Evolutionary conservation across 1,140 invertebrate genomes (phyloP).

Genomic region (Notospermus geniculatus): DNA sequence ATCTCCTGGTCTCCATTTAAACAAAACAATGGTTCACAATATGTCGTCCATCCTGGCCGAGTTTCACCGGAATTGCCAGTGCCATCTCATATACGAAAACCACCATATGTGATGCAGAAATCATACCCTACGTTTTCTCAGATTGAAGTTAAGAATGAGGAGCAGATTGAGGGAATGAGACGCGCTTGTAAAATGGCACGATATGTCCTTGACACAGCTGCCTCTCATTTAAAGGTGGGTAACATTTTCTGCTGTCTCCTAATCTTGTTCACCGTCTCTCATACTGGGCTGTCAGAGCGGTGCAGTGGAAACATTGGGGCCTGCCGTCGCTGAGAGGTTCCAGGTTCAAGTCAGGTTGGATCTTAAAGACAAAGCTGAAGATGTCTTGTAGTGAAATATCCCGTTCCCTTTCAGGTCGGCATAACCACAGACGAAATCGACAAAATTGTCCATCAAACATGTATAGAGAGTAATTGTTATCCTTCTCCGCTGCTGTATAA

Average conservation of each 20-base stretch:
- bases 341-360: too few species aligned
- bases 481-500: conserved; percentile 86
- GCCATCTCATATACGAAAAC: conserved; percentile 68
- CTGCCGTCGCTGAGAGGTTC: too few species aligned
- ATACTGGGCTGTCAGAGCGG: neutral
- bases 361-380: neutral
- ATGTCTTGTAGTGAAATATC: neutral
- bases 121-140: conserved; percentile 33
- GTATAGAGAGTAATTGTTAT: conserved; percentile 74
- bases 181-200: conserved; percentile 75
- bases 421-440: conserved; percentile 87
- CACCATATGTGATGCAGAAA: conserved; percentile 62
- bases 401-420: conserved; percentile 65
- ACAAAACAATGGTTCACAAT: too few species aligned
- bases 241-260: too few species aligned
- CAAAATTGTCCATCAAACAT: conserved; percentile 68
- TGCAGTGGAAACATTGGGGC: neutral
- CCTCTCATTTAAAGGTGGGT: conserved; percentile 66
- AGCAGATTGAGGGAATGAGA: conserved; percentile 71
- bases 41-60: conserved; percentile 63
- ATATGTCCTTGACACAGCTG: conserved; percentile 65
- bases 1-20: too few species aligned
- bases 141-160: conserved; percentile 70
- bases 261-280: too few species aligned
- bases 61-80: conserved; percentile 62